Evolutionary conservation across 2,113 vertebrate species (phyloP).

Genomic region (Rhipidura dahli): DNA sequence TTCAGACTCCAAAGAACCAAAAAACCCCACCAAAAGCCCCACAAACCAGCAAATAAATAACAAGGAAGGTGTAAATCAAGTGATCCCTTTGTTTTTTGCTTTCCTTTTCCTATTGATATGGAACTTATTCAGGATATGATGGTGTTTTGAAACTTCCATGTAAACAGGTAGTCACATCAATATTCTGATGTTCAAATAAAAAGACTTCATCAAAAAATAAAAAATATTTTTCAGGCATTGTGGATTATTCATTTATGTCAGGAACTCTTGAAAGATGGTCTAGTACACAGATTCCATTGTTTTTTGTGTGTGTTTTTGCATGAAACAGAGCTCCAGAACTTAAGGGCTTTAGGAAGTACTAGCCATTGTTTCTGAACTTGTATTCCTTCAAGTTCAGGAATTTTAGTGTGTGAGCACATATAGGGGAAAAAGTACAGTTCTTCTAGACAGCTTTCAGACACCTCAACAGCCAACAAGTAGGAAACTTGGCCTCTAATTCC

Average conservation of each 20-base stretch:
- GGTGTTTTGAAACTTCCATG: background rate
- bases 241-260: background rate
- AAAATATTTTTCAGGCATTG: background rate
- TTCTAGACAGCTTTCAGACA: background rate
- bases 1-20: background rate
- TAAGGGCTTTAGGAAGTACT: background rate
- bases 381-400: background rate
- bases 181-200: background rate
- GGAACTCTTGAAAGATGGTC: accelerated
- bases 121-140: background rate
- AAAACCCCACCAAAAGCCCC: background rate
- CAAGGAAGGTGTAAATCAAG: background rate
- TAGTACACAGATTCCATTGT: background rate
- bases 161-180: background rate
- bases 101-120: background rate
- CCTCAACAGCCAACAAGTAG: background rate
- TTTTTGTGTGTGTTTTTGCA: no score
- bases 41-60: background rate
- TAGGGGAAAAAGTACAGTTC: background rate
- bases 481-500: background rate
- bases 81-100: background rate
- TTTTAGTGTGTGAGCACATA: background rate
- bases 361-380: background rate
- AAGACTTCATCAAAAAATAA: background rate
- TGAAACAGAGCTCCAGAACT: background rate